Conservation (phyloP, 1,140 invertebrate genomes). For the Pygmarrhopalites habei region DNA sequence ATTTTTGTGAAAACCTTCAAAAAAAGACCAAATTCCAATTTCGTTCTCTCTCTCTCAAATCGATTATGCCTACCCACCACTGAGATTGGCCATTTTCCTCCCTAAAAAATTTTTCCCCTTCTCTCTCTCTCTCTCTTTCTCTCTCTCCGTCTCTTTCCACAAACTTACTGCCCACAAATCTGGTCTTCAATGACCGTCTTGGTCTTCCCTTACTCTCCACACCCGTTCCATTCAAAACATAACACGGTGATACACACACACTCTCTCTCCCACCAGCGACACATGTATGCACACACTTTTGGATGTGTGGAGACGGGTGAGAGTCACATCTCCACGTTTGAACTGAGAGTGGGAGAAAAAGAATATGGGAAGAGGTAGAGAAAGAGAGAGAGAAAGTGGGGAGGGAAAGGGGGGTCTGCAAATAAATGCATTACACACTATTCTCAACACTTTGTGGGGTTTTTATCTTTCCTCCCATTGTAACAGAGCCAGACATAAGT, state of each 20-base stretch:
- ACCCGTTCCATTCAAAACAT: too few relatives aligned
- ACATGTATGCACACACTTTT: too few relatives aligned
- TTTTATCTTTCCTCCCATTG: too few relatives aligned
- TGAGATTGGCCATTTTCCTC: constrained; percentile 40
- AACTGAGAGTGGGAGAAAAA: too few relatives aligned
- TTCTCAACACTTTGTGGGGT: constrained; percentile 1
- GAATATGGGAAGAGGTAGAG: too few relatives aligned
- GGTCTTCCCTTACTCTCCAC: constrained; percentile 13
- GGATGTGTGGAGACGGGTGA: too few relatives aligned
- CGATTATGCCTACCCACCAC: constrained; percentile 37
- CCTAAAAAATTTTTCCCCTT: constrained; percentile 30
- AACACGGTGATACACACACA: too few relatives aligned
- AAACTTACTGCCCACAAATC: constrained; percentile 32
- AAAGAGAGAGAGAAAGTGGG: too few relatives aligned
- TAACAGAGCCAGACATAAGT: too few relatives aligned
- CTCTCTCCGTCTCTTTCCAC: constrained; percentile 37
- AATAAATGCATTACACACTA: not conserved
- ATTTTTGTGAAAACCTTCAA: constrained; percentile 38
- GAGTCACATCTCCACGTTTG: too few relatives aligned
- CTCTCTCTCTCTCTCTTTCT: too few relatives aligned
- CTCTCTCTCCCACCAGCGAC: too few relatives aligned
- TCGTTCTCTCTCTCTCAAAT: constrained; percentile 37
- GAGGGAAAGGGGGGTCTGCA: not conserved
- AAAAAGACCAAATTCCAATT: constrained; percentile 39
- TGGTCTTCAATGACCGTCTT: constrained; percentile 32